Evolutionary conservation across 2,888 invertebrate species (phyloP).

Genomic region (Aromia moschata): DNA sequence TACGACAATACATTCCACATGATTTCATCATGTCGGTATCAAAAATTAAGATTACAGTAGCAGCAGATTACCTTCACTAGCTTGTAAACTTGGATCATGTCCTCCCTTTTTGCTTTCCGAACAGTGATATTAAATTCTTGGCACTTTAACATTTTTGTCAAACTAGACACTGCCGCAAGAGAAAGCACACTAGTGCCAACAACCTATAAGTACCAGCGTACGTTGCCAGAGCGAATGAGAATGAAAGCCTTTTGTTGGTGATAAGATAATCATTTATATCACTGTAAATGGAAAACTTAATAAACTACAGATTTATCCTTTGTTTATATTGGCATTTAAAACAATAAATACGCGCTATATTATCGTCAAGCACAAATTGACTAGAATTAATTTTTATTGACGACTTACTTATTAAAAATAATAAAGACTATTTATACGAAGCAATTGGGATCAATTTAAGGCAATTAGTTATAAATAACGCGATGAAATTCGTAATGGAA

Average conservation of each 20-base stretch:
- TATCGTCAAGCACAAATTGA: slow-evolving; percentile 17
- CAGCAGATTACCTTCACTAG: slow-evolving; percentile 67
- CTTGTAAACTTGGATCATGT: slow-evolving; percentile 66
- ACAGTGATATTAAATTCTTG: slow-evolving; percentile 54
- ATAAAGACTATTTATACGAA: not conserved
- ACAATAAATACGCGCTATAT: slow-evolving; percentile 17
- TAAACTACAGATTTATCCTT: slow-evolving; percentile 24
- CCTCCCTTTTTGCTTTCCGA: slow-evolving; percentile 65
- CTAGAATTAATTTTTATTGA: slow-evolving; percentile 16
- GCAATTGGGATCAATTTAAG: slow-evolving; percentile 13
- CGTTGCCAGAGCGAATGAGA: slow-evolving; percentile 20
- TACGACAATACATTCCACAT: not conserved
- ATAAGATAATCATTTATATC: slow-evolving; percentile 30
- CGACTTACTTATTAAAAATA: not conserved
- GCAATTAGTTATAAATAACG: too few species aligned
- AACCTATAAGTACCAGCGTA: slow-evolving; percentile 9
- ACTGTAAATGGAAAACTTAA: slow-evolving; percentile 20
- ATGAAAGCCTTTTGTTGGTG: slow-evolving; percentile 21
- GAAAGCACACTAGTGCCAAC: slow-evolving; percentile 3
- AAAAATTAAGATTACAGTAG: too few species aligned
- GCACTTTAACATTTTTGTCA: slow-evolving; percentile 40
- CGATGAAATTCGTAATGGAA: not conserved
- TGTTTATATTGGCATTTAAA: slow-evolving; percentile 26
- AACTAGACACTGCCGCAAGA: not conserved
- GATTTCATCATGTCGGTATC: too few species aligned